Base-by-base conservation (phyloP, 2,113 vertebrate species). In the Nyctereutes procyonoides region DNA sequence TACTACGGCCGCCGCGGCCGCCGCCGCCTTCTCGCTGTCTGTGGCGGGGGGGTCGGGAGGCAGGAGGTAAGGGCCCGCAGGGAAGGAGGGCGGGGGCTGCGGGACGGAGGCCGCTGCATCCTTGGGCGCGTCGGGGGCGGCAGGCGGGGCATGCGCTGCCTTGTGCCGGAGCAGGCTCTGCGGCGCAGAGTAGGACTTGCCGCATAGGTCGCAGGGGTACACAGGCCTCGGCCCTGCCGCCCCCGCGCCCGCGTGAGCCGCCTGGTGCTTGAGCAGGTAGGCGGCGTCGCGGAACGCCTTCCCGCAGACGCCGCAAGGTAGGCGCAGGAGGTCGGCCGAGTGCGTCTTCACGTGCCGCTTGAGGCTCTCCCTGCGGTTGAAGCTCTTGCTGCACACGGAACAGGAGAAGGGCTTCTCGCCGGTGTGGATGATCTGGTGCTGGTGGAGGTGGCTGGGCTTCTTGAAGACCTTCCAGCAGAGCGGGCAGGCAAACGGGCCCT, bases 311-410 rank as follows among this genome's bases (percentile, higher is more conserved):
- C 99, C 99, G 85, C 99, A 99, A 58, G 99, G 99, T 93, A 99
- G 93, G 19, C 99, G 99, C 83, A 99, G 98, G 80, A 99, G 99
- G 97, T 99, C 99, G 55, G 99, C 99, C 0, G 98, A 97, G 97
- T 99, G 99, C n/a, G 99, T 99, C 99, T 99, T 99, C 98, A 99
- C 98, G 55, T 99, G 99, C 11, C 99, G 99, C 73, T 99, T 99
- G 88, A 99, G 99, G 98, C 99, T 99, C 98, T 99, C 99, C 79
- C 99, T 98, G 17, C 99, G 99, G 98, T 99, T 99, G 99, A 99
- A 99, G 97, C 99, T 99, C 97, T 99, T 99, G 98, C 99, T 98
- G 96, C 99, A 99, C 76, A 99, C 99, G 1, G 99, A 98, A 98
- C 99, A 99, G 74, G 98, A 99, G 98, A 99, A 99, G 85, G 99